phyloP scores from a whole-genome alignment of 1,140 invertebrate species.

The Eulimnadia texana region DNA sequence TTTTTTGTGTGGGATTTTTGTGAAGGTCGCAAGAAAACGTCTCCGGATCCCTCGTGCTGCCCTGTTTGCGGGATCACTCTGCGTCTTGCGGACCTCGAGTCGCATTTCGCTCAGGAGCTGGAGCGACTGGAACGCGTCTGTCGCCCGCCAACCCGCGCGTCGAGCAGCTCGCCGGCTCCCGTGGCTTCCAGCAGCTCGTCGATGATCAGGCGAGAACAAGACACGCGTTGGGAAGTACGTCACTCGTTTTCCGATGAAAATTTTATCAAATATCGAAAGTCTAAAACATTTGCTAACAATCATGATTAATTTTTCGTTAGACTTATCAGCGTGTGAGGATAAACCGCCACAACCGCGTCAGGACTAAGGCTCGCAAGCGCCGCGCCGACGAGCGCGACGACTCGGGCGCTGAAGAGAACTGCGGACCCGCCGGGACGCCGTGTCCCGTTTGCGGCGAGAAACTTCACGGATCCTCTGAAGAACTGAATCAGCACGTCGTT shows the following conservation, averaged over 20 bases:
- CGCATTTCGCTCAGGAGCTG: constrained; percentile 57
- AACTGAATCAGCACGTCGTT: constrained; percentile 62
- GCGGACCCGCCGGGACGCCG: constrained; percentile 24
- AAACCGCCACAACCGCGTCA: constrained; percentile 55
- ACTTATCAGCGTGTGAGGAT: constrained; percentile 66
- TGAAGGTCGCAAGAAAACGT: constrained; percentile 30
- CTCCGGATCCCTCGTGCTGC: constrained; percentile 49
- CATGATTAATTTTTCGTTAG: constrained; percentile 23
- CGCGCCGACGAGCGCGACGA: constrained; percentile 38
- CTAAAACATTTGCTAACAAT: not conserved
- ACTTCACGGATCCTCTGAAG: constrained; percentile 41
- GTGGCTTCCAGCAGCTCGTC: constrained; percentile 36
- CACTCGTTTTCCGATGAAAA: too few relatives aligned
- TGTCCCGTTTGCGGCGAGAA: constrained; percentile 62
- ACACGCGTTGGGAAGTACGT: constrained; percentile 56
- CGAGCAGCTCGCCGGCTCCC: constrained; percentile 29
- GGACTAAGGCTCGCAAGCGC: constrained; percentile 46
- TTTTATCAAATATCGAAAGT: not conserved
- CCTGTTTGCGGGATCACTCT: constrained; percentile 64
- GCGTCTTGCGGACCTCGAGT: constrained; percentile 51
- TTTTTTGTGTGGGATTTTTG: not conserved
- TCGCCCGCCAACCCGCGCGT: constrained; percentile 18
- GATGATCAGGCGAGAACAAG: constrained; percentile 41
- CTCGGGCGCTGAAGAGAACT: constrained; percentile 13
- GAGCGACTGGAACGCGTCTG: constrained; percentile 40